Percentiles rank a stretch among this genome's conserved stretches.
phyloP scores from a whole-genome alignment of 2,797 vertebrate genomes.

The Bufotes viridis region DNA sequence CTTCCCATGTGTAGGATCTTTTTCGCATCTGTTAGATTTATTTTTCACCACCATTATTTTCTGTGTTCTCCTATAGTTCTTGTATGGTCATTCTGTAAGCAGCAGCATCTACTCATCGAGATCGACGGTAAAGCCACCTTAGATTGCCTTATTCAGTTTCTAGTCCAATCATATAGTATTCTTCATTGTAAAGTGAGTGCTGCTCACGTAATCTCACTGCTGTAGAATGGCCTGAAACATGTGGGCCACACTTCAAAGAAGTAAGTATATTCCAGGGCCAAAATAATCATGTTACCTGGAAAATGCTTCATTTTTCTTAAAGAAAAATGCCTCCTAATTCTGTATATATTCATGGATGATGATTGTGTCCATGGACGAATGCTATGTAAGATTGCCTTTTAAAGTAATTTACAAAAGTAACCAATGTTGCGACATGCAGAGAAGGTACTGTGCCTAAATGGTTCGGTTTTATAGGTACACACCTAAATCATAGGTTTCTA shows the following conservation, averaged over 20 bases:
- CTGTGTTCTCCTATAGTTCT: conserved; percentile 81
- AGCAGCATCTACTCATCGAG: conserved; percentile 83
- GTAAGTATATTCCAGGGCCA: background rate
- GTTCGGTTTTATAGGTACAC: background rate
- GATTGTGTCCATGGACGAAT: background rate
- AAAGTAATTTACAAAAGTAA: background rate
- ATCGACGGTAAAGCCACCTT: conserved; percentile 82
- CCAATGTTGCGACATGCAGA: background rate
- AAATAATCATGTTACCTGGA: too few species aligned
- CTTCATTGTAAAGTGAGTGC: background rate
- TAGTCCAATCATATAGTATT: background rate
- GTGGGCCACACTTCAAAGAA: background rate
- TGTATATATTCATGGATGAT: background rate
- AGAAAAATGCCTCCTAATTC: too few species aligned
- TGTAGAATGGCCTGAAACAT: background rate
- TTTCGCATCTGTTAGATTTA: conserved; percentile 64
- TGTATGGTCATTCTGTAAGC: conserved; percentile 81
- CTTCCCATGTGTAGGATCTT: conserved; percentile 8
- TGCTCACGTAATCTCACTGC: background rate
- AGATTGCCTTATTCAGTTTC: background rate
- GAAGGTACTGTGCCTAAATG: background rate
- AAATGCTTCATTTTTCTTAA: too few species aligned
- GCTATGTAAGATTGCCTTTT: background rate
- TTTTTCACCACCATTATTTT: conserved; percentile 67
- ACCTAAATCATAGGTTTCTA: background rate